Evolutionary conservation across 2,113 vertebrate genomes (phyloP).

Genomic region (Ascaphus truei): DNA sequence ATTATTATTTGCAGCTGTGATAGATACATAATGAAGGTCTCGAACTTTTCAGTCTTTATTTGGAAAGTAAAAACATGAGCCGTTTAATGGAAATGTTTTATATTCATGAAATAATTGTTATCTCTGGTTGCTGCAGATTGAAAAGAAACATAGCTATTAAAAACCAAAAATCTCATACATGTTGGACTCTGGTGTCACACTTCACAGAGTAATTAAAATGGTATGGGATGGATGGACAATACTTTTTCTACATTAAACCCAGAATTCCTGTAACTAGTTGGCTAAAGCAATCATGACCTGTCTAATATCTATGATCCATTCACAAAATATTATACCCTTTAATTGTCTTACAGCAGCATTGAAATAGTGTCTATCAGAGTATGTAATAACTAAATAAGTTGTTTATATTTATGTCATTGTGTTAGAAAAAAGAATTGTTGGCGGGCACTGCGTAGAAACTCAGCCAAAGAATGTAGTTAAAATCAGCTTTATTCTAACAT

Average conservation of each 20-base stretch:
- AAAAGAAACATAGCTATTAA: conserved; percentile 27
- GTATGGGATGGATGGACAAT: background rate
- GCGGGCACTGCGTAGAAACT: too few species aligned
- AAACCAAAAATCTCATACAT: background rate
- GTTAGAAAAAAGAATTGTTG: too few species aligned
- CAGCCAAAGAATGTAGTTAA: too few species aligned
- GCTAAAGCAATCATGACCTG: too few species aligned
- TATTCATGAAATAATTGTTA: conserved; percentile 43
- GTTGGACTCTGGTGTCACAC: background rate
- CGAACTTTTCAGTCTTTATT: conserved; percentile 34
- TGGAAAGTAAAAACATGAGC: conserved; percentile 33
- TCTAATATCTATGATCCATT: too few species aligned
- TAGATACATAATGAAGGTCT: conserved; percentile 30
- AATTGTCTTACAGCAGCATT: too few species aligned
- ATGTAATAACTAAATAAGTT: too few species aligned
- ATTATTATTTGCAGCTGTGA: background rate
- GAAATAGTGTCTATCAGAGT: too few species aligned
- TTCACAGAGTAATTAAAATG: background rate
- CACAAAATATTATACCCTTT: too few species aligned
- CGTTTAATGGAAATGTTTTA: conserved; percentile 42
- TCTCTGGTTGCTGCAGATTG: conserved; percentile 16
- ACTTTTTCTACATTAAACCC: background rate
- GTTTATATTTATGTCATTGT: too few species aligned
- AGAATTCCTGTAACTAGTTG: too few species aligned
- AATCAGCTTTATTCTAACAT: too few species aligned